A percentile compares a stretch with the other conserved stretches of the same genome.
These are phyloP conservation scores for Chiloscyllium plagiosum DNA, from an alignment of 2,113 vertebrate species.

Conservation along the genomic window DNA sequence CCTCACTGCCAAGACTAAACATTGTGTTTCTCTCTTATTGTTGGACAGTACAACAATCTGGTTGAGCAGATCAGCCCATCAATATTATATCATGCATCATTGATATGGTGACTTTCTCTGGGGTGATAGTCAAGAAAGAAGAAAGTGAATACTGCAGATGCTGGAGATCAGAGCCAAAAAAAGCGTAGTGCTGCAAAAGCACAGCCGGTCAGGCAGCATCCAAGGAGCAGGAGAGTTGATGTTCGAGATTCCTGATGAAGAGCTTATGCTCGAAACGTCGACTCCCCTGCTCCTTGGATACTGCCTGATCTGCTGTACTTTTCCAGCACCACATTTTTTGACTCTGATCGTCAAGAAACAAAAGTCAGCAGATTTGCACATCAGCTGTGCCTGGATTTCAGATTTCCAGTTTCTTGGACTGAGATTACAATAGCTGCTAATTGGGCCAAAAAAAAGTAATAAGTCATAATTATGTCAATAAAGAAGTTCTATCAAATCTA, in stretches of 20 bases:
- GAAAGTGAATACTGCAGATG: too few species aligned
- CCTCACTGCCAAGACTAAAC: neutral
- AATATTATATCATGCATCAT: neutral
- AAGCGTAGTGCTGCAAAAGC: too few species aligned
- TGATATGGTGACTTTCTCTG: neutral
- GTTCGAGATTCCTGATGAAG: too few species aligned
- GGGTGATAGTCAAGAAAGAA: neutral
- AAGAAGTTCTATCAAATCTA: neutral
- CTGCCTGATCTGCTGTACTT: too few species aligned
- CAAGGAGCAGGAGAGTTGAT: too few species aligned
- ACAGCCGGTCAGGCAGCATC: too few species aligned
- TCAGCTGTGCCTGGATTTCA: neutral
- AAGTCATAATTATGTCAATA: neutral
- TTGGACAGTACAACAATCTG: neutral
- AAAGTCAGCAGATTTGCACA: neutral
- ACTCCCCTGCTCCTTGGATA: too few species aligned
- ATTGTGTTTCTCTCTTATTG: neutral
- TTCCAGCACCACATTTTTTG: too few species aligned
- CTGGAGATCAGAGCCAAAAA: too few species aligned
- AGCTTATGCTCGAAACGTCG: too few species aligned
- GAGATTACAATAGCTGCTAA: neutral
- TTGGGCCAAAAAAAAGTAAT: neutral
- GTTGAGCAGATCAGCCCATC: neutral
- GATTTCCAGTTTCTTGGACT: neutral
- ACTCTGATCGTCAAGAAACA: neutral